A percentile compares a stretch with the other conserved stretches of the same genome.
Conservation (phyloP, 2,113 vertebrate species). For the Pelobates fuscus region DNA sequence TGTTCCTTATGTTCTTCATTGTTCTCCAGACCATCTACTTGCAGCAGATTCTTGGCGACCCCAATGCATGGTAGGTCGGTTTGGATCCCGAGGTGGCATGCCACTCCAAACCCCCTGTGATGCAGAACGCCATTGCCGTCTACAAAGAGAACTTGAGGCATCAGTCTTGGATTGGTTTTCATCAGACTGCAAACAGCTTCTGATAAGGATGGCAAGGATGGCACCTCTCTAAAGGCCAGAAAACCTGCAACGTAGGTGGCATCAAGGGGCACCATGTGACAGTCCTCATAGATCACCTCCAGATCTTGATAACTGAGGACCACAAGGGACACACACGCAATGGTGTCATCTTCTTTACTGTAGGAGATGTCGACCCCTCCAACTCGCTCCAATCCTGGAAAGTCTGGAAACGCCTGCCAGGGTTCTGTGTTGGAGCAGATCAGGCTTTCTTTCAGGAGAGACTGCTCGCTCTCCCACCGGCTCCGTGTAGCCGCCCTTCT, state of each 20-base stretch:
- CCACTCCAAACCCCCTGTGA: constrained; percentile 89
- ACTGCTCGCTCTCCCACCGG: constrained; percentile 92
- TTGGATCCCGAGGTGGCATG: constrained; percentile 89
- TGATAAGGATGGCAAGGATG: constrained; percentile 79
- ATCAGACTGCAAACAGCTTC: constrained; percentile 76
- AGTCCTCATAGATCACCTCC: constrained; percentile 85
- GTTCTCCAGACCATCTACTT: constrained; percentile 82
- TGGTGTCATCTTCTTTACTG: constrained; percentile 70
- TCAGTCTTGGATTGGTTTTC: constrained; percentile 64
- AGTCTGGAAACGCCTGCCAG: constrained; percentile 72
- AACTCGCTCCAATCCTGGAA: constrained; percentile 73
- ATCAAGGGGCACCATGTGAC: constrained; percentile 76
- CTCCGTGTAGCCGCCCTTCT: too few relatives aligned
- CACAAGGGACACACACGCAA: constrained; percentile 86
- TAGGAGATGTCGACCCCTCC: constrained; percentile 89
- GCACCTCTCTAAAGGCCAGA: constrained; percentile 87
- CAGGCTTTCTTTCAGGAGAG: constrained; percentile 64
- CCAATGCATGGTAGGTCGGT: constrained; percentile 85
- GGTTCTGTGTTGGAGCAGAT: constrained; percentile 75
- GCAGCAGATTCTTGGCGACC: constrained; percentile 94
- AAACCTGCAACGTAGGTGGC: constrained; percentile 87
- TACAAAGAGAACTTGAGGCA: constrained; percentile 91
- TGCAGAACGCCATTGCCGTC: constrained; percentile 95
- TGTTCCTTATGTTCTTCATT: constrained; percentile 75
- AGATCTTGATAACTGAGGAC: constrained; percentile 86